These are phyloP conservation scores for Podocnemis expansa DNA, from an alignment of 2,113 vertebrate genomes.

Conservation along the genomic window DNA sequence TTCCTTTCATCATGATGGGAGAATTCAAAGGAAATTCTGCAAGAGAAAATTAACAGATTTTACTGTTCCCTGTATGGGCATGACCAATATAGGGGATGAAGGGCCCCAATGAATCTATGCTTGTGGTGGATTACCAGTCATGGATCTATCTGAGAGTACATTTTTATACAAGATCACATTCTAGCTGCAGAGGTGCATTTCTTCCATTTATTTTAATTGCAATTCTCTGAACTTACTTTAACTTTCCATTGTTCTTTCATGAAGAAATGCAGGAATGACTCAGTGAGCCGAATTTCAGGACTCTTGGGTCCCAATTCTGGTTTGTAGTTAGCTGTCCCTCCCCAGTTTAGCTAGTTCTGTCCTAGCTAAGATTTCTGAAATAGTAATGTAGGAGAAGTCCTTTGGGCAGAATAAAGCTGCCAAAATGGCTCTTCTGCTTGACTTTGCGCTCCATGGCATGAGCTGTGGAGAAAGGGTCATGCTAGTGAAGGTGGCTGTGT, in stretches of 20 bases:
- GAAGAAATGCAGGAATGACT: background rate
- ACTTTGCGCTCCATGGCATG: background rate
- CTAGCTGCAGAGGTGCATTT: background rate
- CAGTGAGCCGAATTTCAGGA: rapidly evolving
- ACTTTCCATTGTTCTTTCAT: background rate
- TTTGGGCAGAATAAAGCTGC: background rate
- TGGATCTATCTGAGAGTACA: background rate
- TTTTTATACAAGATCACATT: background rate
- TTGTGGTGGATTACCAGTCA: background rate
- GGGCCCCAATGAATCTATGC: background rate
- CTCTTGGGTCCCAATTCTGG: background rate
- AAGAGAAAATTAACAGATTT: background rate
- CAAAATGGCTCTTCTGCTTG: background rate
- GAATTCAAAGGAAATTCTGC: background rate
- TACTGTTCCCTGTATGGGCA: rapidly evolving
- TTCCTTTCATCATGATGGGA: background rate
- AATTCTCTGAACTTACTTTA: background rate
- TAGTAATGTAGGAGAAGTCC: background rate
- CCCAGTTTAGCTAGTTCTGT: background rate
- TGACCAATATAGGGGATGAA: background rate
- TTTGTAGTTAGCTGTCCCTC: background rate
- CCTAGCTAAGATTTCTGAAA: background rate
- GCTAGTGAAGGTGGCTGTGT: background rate
- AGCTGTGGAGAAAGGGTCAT: background rate
- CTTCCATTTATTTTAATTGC: background rate